Evolutionary conservation across 1,140 invertebrate species (phyloP).

Genomic region (Monochamus saltuarius): DNA sequence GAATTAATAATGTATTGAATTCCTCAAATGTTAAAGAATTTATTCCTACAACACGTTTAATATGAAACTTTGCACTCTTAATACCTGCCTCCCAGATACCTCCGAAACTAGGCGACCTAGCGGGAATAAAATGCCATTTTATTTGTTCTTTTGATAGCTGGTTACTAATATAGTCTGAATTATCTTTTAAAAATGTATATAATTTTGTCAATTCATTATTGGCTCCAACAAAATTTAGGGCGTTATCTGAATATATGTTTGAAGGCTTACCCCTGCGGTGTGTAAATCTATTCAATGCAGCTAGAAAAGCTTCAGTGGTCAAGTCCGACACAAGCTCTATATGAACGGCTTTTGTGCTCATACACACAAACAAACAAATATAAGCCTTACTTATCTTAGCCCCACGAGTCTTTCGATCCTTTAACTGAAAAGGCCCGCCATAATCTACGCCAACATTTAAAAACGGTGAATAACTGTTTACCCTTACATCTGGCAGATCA

Average conservation of each 20-base stretch:
- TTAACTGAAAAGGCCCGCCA: slow-evolving; percentile 15
- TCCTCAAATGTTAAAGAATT: slow-evolving; percentile 19
- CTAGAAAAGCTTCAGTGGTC: slow-evolving; percentile 32
- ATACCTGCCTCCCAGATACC: slow-evolving; percentile 52
- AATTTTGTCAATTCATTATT: slow-evolving; percentile 13
- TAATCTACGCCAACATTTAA: slow-evolving; percentile 11
- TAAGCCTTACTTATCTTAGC: slow-evolving; percentile 26
- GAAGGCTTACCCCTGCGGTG: slow-evolving; percentile 20
- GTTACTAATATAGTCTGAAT: background rate
- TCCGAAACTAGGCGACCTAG: slow-evolving; percentile 51
- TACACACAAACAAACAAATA: slow-evolving; percentile 20
- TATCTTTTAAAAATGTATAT: slow-evolving; percentile 17
- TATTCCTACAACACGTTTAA: slow-evolving; percentile 13
- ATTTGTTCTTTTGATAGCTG: background rate
- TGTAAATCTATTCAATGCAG: slow-evolving; percentile 40
- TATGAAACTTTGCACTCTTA: slow-evolving; percentile 45
- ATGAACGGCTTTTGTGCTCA: slow-evolving; percentile 44
- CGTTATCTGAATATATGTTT: slow-evolving; percentile 34
- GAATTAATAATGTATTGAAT: slow-evolving; percentile 11
- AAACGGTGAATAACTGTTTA: slow-evolving; percentile 36
- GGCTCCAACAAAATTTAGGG: slow-evolving; percentile 34
- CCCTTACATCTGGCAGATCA: slow-evolving; percentile 5
- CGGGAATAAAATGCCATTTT: slow-evolving; percentile 53
- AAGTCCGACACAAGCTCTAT: slow-evolving; percentile 46
- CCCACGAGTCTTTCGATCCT: slow-evolving; percentile 9